Conservation (phyloP, 2,113 vertebrate species). For the Sinocyclocheilus grahami region DNA sequence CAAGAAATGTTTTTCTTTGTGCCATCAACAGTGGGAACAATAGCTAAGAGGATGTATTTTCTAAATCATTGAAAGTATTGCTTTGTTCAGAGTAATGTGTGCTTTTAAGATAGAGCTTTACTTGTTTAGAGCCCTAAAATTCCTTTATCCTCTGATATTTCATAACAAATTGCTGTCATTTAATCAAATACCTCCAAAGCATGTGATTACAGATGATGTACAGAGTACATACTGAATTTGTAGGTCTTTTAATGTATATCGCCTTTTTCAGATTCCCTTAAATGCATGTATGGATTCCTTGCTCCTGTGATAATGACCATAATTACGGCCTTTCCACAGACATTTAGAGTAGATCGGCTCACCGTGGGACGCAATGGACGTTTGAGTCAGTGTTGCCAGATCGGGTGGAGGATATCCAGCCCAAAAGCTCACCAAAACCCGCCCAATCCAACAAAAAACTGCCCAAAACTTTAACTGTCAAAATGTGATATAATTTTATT, state of each 20-base stretch:
- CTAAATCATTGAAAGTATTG: constrained; percentile 1
- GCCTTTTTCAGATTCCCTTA: background rate
- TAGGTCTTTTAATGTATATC: background rate
- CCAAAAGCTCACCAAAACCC: no score
- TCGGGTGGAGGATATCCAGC: no score
- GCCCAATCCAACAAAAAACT: no score
- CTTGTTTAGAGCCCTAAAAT: background rate
- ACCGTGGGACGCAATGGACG: background rate
- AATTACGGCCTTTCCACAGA: constrained; percentile 12
- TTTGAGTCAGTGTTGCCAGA: constrained; percentile 5
- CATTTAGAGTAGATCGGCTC: background rate
- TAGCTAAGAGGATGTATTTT: background rate
- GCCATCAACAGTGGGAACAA: background rate
- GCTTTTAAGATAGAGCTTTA: background rate
- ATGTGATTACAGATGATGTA: background rate
- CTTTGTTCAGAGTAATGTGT: background rate
- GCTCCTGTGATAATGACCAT: constrained; percentile 1
- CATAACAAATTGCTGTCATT: background rate
- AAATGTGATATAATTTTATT: no score
- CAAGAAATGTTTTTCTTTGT: constrained; percentile 21
- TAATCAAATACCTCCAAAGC: background rate
- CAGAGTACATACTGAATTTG: background rate
- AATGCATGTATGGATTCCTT: background rate
- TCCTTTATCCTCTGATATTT: no score
- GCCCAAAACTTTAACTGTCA: no score